Evolutionary conservation across 2,113 vertebrate genomes (phyloP), one percentile per base, ranked within the genome.

Genomic region (Tenebrosternarchus preto): DNA sequence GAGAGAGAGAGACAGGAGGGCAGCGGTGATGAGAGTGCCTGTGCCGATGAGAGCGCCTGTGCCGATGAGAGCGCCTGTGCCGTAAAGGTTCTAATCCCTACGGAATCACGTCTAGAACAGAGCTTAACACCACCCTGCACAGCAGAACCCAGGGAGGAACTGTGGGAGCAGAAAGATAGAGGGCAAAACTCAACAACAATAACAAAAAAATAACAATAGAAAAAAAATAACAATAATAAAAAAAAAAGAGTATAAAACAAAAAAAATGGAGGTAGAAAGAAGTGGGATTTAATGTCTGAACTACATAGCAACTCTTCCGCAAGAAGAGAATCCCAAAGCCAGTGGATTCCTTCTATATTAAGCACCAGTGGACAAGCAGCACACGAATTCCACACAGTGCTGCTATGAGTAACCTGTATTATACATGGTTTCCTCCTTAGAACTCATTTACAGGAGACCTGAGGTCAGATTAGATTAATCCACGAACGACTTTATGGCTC

Each of bases 371-470:
- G 78, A 39, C 61, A 25, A 5, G 33, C 25, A 29, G 33, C 53
- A 68, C 55, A 70, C 3, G 27, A 46, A 43, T 33, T 29, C 46
- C 29, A 22, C 77, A 43, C 50, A 31, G n/a, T 2, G 7, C 0
- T 16, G 16, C n/a, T 25, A 39, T 60, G 25, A 69, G 72, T 85
- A 83, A 73, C 77, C 84, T 85, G 25, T 82, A 67, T 73, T 69
- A 85, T 76, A 78, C 80, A 11, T 6, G 4, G 39, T 5, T 46
- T 11, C 1, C 88, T 88, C n/a, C n/a, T 90, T 87, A 90, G 81
- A 81, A 78, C 86, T 71, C 66, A n/a, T 87, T 82, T 90, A 91
- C 88, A 82, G 81, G 57, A 68, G 78, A 80, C 86, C 87, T 83
- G 85, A 85, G 80, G 75, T 81, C 76, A 78, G 78, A 80, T 68